A percentile compares a stretch with the other conserved stretches of the same genome.
Evolutionary conservation across 2,888 invertebrate species (phyloP).

Genomic region (Amaurobius ferox): DNA sequence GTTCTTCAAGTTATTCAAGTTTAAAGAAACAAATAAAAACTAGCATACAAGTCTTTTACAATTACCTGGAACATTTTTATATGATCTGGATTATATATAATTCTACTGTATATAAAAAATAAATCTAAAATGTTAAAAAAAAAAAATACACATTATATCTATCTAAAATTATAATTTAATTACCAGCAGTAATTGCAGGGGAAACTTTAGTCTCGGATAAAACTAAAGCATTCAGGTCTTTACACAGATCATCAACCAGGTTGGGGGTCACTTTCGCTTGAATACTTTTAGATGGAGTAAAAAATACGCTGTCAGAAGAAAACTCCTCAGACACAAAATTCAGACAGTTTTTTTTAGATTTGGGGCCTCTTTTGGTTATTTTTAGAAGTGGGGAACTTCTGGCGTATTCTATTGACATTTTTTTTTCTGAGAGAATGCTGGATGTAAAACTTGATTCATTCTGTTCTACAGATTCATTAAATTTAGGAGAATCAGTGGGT

Average conservation of each 20-base stretch:
- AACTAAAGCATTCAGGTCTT: not conserved
- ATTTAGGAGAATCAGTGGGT: not conserved
- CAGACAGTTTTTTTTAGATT: not conserved
- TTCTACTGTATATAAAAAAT: too few species aligned
- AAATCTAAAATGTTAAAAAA: too few species aligned
- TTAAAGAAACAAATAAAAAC: too few species aligned
- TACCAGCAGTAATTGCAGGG: not conserved
- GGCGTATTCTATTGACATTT: slow-evolving; percentile 22
- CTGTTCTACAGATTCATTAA: not conserved
- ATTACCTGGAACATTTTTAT: too few species aligned
- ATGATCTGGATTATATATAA: too few species aligned
- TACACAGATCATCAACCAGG: not conserved
- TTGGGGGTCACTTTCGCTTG: not conserved
- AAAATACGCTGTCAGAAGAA: slow-evolving; percentile 1
- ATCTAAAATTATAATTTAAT: too few species aligned
- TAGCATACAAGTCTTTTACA: too few species aligned
- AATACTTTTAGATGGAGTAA: not conserved
- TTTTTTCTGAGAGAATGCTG: not conserved
- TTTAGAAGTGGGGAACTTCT: slow-evolving; percentile 29
- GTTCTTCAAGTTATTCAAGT: too few species aligned
- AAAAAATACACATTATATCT: too few species aligned
- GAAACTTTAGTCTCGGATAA: not conserved
- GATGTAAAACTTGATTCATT: not conserved
- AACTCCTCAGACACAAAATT: not conserved
- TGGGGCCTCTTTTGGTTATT: too few species aligned